Conservation (phyloP, 2,888 invertebrate genomes). For the Gandaritis pyraliata region DNA sequence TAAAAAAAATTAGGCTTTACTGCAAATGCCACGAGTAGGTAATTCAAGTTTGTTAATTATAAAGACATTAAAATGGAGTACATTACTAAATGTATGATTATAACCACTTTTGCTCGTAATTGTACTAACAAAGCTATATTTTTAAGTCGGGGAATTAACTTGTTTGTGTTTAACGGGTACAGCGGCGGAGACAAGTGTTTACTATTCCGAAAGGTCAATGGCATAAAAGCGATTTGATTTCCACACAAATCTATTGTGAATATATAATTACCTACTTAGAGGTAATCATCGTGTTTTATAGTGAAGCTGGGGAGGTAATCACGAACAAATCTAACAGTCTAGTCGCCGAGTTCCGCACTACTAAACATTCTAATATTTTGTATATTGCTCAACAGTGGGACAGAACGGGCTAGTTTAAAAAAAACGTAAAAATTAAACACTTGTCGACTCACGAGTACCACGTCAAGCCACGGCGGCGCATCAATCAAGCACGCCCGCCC, state of each 20-base stretch:
- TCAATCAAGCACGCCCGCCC: conserved; percentile 35
- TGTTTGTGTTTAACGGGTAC: conserved; percentile 33
- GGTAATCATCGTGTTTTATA: no score
- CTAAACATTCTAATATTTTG: no score
- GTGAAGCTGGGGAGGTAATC: no score
- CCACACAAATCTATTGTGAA: no score
- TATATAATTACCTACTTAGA: no score
- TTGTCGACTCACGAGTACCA: conserved; percentile 15
- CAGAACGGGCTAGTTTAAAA: no score
- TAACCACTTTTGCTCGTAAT: conserved; percentile 37
- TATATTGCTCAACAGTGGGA: no score
- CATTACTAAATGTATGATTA: conserved; percentile 40
- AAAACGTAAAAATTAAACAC: not conserved
- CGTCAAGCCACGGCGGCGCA: conserved; percentile 33
- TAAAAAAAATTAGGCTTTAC: conserved; percentile 37
- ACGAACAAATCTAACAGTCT: no score
- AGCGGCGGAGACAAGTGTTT: conserved; percentile 18
- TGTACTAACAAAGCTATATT: conserved; percentile 38
- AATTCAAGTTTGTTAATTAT: conserved; percentile 44
- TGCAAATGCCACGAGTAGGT: conserved; percentile 33
- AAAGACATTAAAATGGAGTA: conserved; percentile 43
- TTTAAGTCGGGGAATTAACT: conserved; percentile 29
- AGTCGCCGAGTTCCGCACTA: no score
- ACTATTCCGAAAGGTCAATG: conserved; percentile 4
- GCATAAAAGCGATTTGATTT: not conserved